phyloP scores from a whole-genome alignment of 2,113 vertebrate genomes.

The Melanocharis versteri region DNA sequence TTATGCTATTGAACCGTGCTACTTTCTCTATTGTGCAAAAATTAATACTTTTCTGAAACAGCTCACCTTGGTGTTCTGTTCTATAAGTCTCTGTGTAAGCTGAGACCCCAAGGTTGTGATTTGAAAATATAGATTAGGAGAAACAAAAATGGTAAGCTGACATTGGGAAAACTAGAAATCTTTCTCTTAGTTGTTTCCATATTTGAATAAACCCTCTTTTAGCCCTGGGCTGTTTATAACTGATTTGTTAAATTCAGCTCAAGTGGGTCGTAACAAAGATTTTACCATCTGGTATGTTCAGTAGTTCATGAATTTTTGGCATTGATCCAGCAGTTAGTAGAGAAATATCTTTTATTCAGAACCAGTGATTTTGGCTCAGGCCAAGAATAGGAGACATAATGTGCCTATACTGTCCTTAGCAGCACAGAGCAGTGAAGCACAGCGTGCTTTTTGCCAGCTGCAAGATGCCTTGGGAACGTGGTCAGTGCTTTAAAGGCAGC shows the following conservation, averaged over 20 bases:
- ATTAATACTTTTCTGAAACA: not conserved
- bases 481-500: not conserved
- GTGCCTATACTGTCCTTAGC: not conserved
- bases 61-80: not conserved
- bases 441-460: not conserved
- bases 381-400: not conserved
- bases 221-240: constrained; percentile 25
- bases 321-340: not conserved
- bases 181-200: not conserved
- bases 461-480: not conserved
- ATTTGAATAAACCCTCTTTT: constrained; percentile 4
- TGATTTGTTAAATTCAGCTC: constrained; percentile 9
- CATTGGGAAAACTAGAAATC: not conserved
- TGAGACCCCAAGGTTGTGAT: not conserved
- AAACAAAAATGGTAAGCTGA: not conserved
- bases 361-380: not conserved
- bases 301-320: constrained; percentile 20
- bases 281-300: constrained; percentile 33
- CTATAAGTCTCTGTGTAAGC: not conserved
- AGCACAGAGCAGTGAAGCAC: not conserved
- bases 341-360: constrained; percentile 4
- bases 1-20: not conserved
- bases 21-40: not conserved
- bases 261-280: not conserved
- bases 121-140: not conserved